phyloP scores from a whole-genome alignment of 2,797 vertebrate species.

The Micromesistius poutassou region DNA sequence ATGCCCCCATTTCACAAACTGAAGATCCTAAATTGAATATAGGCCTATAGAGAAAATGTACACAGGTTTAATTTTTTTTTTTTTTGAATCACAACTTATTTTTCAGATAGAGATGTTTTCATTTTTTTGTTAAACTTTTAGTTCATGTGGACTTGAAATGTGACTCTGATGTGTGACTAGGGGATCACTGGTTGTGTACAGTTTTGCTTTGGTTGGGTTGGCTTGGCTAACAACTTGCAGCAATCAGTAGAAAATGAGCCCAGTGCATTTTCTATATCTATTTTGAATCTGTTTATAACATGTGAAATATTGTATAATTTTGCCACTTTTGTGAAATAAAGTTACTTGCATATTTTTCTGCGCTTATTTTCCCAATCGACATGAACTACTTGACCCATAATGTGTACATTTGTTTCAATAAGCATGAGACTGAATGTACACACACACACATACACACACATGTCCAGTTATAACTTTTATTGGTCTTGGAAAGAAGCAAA shows the following conservation, averaged over 20 bases:
- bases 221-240: not conserved
- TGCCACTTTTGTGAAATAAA: constrained; percentile 67
- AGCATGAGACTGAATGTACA: not conserved
- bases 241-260: not conserved
- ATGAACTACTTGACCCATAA: not conserved
- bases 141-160: not conserved
- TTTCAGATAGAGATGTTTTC: not conserved
- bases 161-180: not conserved
- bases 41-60: not conserved
- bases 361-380: not conserved
- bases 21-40: not conserved
- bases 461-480: constrained; percentile 75
- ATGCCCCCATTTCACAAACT: not conserved
- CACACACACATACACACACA: constrained; percentile 1
- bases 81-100: not conserved
- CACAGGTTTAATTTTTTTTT: not conserved
- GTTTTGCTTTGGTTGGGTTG: not conserved
- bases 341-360: constrained; percentile 42
- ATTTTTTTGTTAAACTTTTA: not conserved
- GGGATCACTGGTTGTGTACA: not conserved
- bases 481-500: constrained; percentile 80
- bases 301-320: constrained; percentile 42
- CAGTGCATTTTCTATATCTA: not conserved
- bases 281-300: constrained; percentile 14
- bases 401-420: not conserved